Evolutionary conservation across 2,888 invertebrate species (phyloP).

Genomic region (Orthonychiurus folsomi): DNA sequence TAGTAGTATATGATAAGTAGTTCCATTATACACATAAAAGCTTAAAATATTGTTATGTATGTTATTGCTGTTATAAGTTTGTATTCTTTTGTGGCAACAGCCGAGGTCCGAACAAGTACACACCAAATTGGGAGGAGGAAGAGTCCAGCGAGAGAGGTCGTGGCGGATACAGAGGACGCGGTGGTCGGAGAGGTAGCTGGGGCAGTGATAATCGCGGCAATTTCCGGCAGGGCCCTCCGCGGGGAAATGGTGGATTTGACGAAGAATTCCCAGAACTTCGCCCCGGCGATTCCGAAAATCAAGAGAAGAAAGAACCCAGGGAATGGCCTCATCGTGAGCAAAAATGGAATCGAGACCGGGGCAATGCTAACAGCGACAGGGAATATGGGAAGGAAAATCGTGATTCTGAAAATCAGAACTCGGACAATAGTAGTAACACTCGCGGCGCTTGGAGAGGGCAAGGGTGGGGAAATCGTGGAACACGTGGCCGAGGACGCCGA

Average conservation of each 20-base stretch:
- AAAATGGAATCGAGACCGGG: slow-evolving; percentile 40
- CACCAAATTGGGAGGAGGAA: slow-evolving; percentile 85
- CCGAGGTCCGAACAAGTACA: slow-evolving; percentile 84
- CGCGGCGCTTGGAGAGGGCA: too few species aligned
- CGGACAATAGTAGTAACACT: slow-evolving; percentile 7
- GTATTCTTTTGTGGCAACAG: slow-evolving; percentile 45
- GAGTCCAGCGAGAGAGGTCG: slow-evolving; percentile 66
- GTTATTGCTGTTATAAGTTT: not conserved
- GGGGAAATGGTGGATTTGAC: slow-evolving; percentile 12
- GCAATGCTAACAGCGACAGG: slow-evolving; percentile 25
- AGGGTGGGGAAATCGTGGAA: slow-evolving; percentile 15
- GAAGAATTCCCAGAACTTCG: slow-evolving; percentile 14
- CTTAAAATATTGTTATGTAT: not conserved
- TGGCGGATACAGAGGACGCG: too few species aligned
- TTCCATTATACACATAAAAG: too few species aligned
- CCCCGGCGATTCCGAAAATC: not conserved
- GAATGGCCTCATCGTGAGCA: slow-evolving; percentile 42
- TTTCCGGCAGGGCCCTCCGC: not conserved
- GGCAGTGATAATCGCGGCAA: slow-evolving; percentile 23
- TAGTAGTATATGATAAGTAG: too few species aligned
- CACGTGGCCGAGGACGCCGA: slow-evolving; percentile 26
- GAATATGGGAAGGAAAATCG: not conserved
- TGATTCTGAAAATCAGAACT: slow-evolving; percentile 10
- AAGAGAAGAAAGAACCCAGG: slow-evolving; percentile 21
- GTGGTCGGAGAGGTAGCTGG: slow-evolving; percentile 30